phyloP scores from a whole-genome alignment of 2,797 vertebrate species.

The Paratrypauchen microcephalus region DNA sequence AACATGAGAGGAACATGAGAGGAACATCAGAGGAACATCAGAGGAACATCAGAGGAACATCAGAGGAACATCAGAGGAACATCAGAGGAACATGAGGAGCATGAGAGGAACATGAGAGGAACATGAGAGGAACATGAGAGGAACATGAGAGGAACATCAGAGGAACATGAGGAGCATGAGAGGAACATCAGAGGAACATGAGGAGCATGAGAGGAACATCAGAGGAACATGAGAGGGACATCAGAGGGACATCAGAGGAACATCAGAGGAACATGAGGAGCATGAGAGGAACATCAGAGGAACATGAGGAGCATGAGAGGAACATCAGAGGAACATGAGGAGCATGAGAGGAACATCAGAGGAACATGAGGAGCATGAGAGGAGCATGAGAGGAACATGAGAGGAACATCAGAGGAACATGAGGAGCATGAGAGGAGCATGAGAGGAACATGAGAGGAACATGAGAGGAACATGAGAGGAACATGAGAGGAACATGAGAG shows the following conservation, averaged over 20 bases:
- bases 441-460: not conserved
- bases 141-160: too few species aligned
- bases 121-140: not conserved
- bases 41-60: not conserved
- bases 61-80: not conserved
- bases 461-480: not conserved
- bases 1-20: too few species aligned
- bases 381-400: too few species aligned
- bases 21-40: too few species aligned
- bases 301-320: too few species aligned
- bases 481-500: not conserved
- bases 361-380: not conserved
- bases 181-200: not conserved
- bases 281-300: not conserved
- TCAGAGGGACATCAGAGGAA: not conserved
- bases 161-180: not conserved
- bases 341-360: not conserved
- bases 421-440: not conserved
- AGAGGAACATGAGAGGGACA: not conserved
- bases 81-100: not conserved
- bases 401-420: too few species aligned
- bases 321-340: not conserved
- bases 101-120: not conserved
- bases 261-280: not conserved
- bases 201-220: not conserved